These are phyloP conservation scores for Leptothorax acervorum DNA, from an alignment of 2,888 invertebrate genomes.

Conservation along the genomic window DNA sequence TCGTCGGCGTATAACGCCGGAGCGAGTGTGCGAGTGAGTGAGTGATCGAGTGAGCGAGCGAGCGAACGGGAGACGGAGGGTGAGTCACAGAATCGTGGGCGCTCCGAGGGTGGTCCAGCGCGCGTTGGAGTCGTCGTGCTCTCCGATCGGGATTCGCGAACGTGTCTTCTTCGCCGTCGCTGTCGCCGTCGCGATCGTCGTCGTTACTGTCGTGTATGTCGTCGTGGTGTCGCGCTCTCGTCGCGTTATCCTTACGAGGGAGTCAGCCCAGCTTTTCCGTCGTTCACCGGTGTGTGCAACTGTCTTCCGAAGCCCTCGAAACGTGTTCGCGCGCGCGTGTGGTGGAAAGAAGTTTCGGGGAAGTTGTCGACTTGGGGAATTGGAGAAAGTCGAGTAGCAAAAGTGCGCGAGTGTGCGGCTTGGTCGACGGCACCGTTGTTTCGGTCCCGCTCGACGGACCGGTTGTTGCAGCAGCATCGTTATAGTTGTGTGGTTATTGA, in stretches of 20 bases:
- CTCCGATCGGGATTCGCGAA: slow-evolving; percentile 37
- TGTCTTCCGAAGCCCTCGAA: neutral
- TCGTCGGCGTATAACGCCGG: slow-evolving; percentile 69
- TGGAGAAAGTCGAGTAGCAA: neutral
- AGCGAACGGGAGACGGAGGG: slow-evolving; percentile 49
- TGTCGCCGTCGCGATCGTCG: neutral
- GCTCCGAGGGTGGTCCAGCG: slow-evolving; percentile 69
- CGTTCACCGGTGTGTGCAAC: neutral
- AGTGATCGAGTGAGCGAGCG: slow-evolving; percentile 35
- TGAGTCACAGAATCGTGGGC: slow-evolving; percentile 68
- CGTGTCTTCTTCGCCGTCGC: slow-evolving; percentile 12
- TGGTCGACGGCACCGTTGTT: slow-evolving; percentile 42
- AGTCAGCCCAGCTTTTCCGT: neutral
- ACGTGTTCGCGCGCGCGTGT: slow-evolving; percentile 19
- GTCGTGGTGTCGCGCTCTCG: slow-evolving; percentile 7
- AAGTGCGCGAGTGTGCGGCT: slow-evolving; percentile 34
- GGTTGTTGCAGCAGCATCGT: neutral
- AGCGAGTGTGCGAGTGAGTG: slow-evolving; percentile 36
- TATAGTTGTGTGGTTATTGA: slow-evolving; percentile 2
- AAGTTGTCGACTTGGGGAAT: slow-evolving; percentile 35
- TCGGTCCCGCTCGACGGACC: neutral
- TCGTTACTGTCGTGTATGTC: neutral
- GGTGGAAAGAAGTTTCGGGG: slow-evolving; percentile 18
- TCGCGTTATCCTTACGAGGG: slow-evolving; percentile 16
- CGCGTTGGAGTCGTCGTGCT: slow-evolving; percentile 63